These are phyloP conservation scores for Nysson spinosus DNA, from an alignment of 2,888 invertebrate species.

Conservation along the genomic window DNA sequence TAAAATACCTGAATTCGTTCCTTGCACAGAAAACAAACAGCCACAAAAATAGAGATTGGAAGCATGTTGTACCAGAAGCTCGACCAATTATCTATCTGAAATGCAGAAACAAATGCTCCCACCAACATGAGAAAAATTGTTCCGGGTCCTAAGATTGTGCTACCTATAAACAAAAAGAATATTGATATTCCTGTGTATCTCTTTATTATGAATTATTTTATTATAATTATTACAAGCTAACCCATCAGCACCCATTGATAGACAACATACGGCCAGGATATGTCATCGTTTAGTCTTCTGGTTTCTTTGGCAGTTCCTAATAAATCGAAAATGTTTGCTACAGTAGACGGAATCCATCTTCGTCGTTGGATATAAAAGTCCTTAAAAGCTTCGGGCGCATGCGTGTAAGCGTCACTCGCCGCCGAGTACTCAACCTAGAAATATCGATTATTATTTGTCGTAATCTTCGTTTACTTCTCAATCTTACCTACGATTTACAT, in stretches of 20 bases:
- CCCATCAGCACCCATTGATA: conserved; percentile 87
- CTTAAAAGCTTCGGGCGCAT: conserved; percentile 94
- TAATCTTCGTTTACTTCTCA: not conserved
- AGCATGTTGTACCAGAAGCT: conserved; percentile 84
- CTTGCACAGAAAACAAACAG: conserved; percentile 84
- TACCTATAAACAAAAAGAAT: conserved; percentile 74
- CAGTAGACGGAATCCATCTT: conserved; percentile 97
- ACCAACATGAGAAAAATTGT: conserved; percentile 91
- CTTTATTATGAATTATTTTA: not conserved
- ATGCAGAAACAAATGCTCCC: conserved; percentile 89
- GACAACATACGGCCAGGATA: conserved; percentile 87
- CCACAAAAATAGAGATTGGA: conserved; percentile 83
- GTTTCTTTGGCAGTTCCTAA: conserved; percentile 88
- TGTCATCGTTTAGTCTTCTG: conserved; percentile 91
- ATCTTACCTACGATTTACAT: too few relatives aligned
- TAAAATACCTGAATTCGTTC: conserved; percentile 82
- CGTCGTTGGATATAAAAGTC: conserved; percentile 97
- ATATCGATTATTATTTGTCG: conserved; percentile 1
- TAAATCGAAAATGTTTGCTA: conserved; percentile 95
- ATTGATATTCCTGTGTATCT: not conserved
- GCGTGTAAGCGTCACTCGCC: conserved; percentile 96
- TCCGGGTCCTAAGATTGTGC: conserved; percentile 89
- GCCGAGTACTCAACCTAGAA: conserved; percentile 91
- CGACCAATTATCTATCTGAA: conserved; percentile 84
- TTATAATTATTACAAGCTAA: conserved; percentile 5